These are phyloP conservation scores for Operophtera brumata DNA, from an alignment of 2,888 invertebrate genomes.

Conservation along the genomic window DNA sequence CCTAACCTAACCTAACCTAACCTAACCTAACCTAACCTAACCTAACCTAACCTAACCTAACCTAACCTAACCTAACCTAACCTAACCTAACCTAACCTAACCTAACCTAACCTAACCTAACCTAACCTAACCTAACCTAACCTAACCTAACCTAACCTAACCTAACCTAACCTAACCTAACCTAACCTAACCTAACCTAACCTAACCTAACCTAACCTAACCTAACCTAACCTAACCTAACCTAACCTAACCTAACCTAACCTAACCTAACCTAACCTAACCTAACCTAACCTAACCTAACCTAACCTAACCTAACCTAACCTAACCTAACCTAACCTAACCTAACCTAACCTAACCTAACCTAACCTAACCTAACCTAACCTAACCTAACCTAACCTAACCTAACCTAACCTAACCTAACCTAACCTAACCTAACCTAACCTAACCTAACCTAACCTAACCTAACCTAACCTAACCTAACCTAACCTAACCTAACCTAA, in stretches of 20 bases:
- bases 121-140: constrained; percentile 19
- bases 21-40: constrained; percentile 19
- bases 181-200: constrained; percentile 19
- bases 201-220: constrained; percentile 19
- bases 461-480: constrained; percentile 21
- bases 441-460: constrained; percentile 22
- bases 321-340: constrained; percentile 23
- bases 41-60: constrained; percentile 19
- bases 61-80: constrained; percentile 19
- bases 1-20: constrained; percentile 19
- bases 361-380: constrained; percentile 19
- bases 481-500: constrained; percentile 21
- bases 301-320: constrained; percentile 23
- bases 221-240: constrained; percentile 19
- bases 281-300: constrained; percentile 23
- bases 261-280: constrained; percentile 20
- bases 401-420: constrained; percentile 23
- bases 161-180: constrained; percentile 19
- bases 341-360: constrained; percentile 19
- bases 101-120: constrained; percentile 19
- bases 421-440: constrained; percentile 23
- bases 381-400: constrained; percentile 23
- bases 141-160: constrained; percentile 19
- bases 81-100: constrained; percentile 19
- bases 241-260: constrained; percentile 19